These are phyloP conservation scores for Lycaena phlaeas DNA, from an alignment of 2,888 invertebrate genomes.

Conservation along the genomic window DNA sequence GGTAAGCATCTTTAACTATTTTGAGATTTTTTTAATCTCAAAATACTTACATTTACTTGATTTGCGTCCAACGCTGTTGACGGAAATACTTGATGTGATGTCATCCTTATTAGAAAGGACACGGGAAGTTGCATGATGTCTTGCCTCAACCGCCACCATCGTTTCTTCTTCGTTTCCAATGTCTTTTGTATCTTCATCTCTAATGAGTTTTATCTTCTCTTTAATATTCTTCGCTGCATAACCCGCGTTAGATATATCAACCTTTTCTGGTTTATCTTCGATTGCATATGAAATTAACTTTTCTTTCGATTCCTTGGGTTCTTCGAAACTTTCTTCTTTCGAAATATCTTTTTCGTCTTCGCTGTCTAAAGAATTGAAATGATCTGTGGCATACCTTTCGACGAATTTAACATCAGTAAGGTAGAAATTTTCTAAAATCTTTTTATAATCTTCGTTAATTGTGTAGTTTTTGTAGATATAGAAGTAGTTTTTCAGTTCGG, in stretches of 20 bases:
- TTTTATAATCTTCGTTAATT: conserved; percentile 73
- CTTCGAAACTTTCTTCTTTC: conserved; percentile 40
- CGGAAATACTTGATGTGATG: conserved; percentile 73
- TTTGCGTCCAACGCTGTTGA: conserved; percentile 74
- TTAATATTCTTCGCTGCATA: conserved; percentile 60
- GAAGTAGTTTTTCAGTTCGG: conserved; percentile 77
- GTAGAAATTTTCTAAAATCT: conserved; percentile 72
- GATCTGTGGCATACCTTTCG: conserved; percentile 48
- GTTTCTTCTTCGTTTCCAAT: conserved; percentile 70
- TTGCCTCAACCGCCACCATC: conserved; percentile 74
- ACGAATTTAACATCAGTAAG: conserved; percentile 75
- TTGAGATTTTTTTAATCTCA: too few relatives aligned
- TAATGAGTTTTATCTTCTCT: conserved; percentile 69
- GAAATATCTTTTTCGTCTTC: conserved; percentile 37
- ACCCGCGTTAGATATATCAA: conserved; percentile 34
- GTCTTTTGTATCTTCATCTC: conserved; percentile 57
- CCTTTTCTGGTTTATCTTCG: conserved; percentile 59
- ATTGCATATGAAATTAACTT: conserved; percentile 68
- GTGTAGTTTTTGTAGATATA: conserved; percentile 79
- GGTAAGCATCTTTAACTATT: too few relatives aligned
- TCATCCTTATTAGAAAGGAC: conserved; percentile 58
- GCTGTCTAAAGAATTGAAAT: conserved; percentile 33
- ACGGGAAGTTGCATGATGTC: conserved; percentile 60
- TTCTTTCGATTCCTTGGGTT: conserved; percentile 62
- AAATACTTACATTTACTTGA: conserved; percentile 45